A percentile compares a stretch with the other conserved stretches of the same genome.
Conservation (phyloP, 2,888 invertebrate species). For the Heliconius erato region DNA sequence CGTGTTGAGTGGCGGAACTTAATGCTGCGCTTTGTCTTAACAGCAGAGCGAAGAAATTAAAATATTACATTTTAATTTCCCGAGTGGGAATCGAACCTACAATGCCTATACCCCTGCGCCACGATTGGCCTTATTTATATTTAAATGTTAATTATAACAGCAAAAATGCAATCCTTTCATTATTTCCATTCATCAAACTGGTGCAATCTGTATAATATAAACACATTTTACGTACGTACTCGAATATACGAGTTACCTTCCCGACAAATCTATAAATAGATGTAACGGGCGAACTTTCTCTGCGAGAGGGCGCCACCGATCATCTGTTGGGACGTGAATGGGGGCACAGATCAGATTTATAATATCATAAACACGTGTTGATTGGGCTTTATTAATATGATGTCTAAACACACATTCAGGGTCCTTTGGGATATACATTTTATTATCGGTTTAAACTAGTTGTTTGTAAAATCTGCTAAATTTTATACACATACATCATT, state of each 20-base stretch:
- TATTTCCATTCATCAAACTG: neutral
- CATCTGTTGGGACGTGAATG: conserved; percentile 71
- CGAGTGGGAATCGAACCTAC: too few relatives aligned
- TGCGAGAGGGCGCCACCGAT: conserved; percentile 68
- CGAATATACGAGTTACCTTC: conserved; percentile 43
- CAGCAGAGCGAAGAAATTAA: too few relatives aligned
- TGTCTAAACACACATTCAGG: conserved; percentile 41
- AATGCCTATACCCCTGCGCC: too few relatives aligned
- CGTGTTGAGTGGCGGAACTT: too few relatives aligned
- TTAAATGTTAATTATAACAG: neutral
- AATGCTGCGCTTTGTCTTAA: too few relatives aligned
- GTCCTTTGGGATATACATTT: conserved; percentile 30
- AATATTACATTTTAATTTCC: too few relatives aligned
- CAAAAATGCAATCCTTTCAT: neutral
- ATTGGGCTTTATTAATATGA: conserved; percentile 45
- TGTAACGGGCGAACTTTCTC: conserved; percentile 66
- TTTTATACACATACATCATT: neutral
- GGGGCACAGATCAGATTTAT: conserved; percentile 56
- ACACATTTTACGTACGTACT: neutral
- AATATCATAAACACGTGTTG: conserved; percentile 49
- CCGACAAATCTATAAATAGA: conserved; percentile 70
- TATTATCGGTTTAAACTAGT: conserved; percentile 14
- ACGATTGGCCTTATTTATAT: neutral
- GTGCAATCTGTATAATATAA: neutral
- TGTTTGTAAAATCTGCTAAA: neutral